These are phyloP conservation scores for Eledone cirrhosa DNA, from an alignment of 2,888 invertebrate species.

Conservation along the genomic window DNA sequence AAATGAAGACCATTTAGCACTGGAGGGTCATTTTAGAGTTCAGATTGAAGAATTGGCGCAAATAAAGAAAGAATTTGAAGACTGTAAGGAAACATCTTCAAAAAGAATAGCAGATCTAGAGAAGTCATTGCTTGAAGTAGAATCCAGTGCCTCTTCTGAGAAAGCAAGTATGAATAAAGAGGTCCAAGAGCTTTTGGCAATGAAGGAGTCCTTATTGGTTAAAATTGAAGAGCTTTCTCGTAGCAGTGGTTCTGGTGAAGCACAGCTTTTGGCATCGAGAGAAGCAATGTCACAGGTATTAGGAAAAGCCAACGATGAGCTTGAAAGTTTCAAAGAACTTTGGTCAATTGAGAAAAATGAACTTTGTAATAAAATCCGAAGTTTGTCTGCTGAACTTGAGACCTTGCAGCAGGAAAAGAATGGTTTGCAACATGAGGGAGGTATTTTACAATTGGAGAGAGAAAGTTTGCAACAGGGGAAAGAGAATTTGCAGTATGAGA, in stretches of 20 bases:
- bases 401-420: neutral
- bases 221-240: neutral
- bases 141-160: neutral
- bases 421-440: neutral
- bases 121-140: neutral
- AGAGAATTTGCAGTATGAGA: constrained; percentile 13
- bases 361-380: neutral
- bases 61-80: neutral
- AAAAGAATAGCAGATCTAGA: neutral
- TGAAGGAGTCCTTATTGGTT: neutral
- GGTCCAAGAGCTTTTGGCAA: neutral
- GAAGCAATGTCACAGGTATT: neutral
- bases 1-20: neutral
- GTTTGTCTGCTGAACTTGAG: neutral
- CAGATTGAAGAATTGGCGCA: neutral
- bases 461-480: no score
- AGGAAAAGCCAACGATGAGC: neutral
- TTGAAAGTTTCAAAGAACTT: neutral
- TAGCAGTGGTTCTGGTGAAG: neutral
- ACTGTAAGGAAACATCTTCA: neutral
- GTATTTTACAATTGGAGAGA: neutral
- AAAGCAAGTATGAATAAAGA: neutral
- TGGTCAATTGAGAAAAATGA: neutral
- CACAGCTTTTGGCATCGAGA: neutral
- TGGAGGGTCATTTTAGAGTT: neutral